These are phyloP conservation scores for Chaunax sp. DNA, from an alignment of 2,797 vertebrate genomes.

Conservation along the genomic window DNA sequence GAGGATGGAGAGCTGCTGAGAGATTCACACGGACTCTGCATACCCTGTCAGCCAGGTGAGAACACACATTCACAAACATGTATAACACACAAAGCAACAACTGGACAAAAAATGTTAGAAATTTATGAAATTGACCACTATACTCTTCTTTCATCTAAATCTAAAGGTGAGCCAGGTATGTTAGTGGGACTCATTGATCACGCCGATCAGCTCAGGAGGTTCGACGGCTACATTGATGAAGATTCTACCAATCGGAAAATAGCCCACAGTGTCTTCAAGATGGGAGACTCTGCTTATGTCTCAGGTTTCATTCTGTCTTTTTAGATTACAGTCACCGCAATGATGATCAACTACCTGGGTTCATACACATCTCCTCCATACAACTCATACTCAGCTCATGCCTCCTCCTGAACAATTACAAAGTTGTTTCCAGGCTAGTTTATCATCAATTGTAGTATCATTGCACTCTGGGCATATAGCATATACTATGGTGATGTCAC, in stretches of 20 bases:
- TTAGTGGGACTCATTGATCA: slow-evolving; percentile 87
- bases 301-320: slow-evolving; percentile 75
- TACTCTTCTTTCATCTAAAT: background rate
- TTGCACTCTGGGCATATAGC: no score
- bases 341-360: background rate
- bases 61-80: slow-evolving; percentile 12
- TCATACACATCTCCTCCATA: no score
- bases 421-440: no score
- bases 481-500: no score
- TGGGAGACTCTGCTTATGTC: slow-evolving; percentile 88
- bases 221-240: slow-evolving; percentile 87
- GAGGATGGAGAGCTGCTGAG: slow-evolving; percentile 86
- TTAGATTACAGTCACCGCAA: background rate
- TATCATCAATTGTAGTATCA: no score
- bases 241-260: slow-evolving; percentile 87
- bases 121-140: no score
- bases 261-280: slow-evolving; percentile 82
- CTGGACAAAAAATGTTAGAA: no score
- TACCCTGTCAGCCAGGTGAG: slow-evolving; percentile 87
- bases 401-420: no score
- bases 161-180: slow-evolving; percentile 87
- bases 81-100: no score
- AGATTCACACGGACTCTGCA: slow-evolving; percentile 84
- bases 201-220: slow-evolving; percentile 87
- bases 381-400: no score